Percentiles rank a stretch among this genome's conserved stretches.
Evolutionary conservation across 1,140 invertebrate genomes (phyloP).

Genomic region (Nasonia giraulti): DNA sequence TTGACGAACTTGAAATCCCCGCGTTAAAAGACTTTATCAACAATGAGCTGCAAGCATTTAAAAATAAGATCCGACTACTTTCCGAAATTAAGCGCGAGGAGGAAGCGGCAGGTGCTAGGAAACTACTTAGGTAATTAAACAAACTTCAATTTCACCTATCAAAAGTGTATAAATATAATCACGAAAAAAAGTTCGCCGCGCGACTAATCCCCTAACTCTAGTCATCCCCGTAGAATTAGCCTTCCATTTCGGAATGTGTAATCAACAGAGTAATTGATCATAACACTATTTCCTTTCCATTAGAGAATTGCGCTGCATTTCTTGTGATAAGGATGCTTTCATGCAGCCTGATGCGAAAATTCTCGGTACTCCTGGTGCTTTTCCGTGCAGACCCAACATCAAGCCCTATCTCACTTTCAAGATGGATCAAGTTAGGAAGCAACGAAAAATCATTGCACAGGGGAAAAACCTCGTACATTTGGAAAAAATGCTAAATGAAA

Average conservation of each 20-base stretch:
- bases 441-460: slow-evolving; percentile 70
- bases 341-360: slow-evolving; percentile 78
- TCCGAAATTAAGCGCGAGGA: slow-evolving; percentile 76
- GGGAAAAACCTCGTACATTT: slow-evolving; percentile 69
- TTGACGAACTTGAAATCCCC: slow-evolving; percentile 80
- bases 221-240: not conserved
- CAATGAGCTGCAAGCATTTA: slow-evolving; percentile 77
- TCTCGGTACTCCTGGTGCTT: slow-evolving; percentile 69
- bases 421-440: slow-evolving; percentile 77
- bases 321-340: slow-evolving; percentile 82
- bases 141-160: not conserved
- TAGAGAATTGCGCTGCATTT: slow-evolving; percentile 83
- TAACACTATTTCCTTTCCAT: slow-evolving; percentile 37
- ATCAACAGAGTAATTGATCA: not conserved
- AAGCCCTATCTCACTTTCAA: slow-evolving; percentile 82
- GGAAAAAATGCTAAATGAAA: slow-evolving; percentile 63
- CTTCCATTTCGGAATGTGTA: slow-evolving; percentile 10
- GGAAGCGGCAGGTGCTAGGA: slow-evolving; percentile 83
- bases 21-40: slow-evolving; percentile 81
- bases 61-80: slow-evolving; percentile 78
- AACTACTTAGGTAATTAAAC: slow-evolving; percentile 74
- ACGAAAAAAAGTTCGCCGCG: not conserved
- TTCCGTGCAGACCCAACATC: slow-evolving; percentile 73
- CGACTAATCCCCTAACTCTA: not conserved
- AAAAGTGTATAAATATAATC: not conserved